A percentile compares a stretch with the other conserved stretches of the same genome.
Conservation (phyloP, 2,797 vertebrate species). For the Bovichtus diacanthus region DNA sequence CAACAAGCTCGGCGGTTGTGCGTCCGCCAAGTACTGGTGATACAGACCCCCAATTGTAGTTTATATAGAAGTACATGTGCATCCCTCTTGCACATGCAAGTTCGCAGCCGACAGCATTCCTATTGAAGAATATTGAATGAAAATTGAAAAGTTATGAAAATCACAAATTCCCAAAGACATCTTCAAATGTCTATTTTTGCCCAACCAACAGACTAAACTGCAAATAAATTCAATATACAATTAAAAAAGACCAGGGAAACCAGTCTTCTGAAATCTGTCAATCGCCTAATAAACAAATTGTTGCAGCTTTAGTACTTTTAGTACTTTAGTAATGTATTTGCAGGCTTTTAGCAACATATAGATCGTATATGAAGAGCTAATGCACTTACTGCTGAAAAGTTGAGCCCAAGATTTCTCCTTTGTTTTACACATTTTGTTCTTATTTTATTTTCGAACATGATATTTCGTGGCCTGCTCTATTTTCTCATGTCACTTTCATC, state of each 20-base stretch:
- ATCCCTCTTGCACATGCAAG: neutral
- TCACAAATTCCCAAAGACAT: neutral
- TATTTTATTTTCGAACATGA: neutral
- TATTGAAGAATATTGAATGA: neutral
- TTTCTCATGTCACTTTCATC: neutral
- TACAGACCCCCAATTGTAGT: neutral
- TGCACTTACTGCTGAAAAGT: neutral
- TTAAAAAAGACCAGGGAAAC: neutral
- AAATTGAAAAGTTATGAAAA: neutral
- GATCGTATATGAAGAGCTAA: neutral
- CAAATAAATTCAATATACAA: neutral
- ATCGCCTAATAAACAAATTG: fast-evolving
- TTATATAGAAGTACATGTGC: neutral
- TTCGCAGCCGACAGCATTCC: neutral
- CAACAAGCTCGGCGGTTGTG: too few relatives aligned
- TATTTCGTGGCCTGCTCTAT: neutral
- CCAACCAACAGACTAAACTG: neutral
- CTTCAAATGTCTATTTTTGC: neutral
- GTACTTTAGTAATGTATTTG: too few relatives aligned
- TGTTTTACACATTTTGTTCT: neutral
- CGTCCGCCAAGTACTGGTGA: too few relatives aligned
- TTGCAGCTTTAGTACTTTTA: neutral
- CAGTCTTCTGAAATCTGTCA: too few relatives aligned
- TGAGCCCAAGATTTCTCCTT: neutral
- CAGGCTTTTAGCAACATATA: neutral